These are phyloP conservation scores for Oikopleura vanhoeffeni DNA, from an alignment of 23 tunicate genomes.

Conservation along the genomic window DNA sequence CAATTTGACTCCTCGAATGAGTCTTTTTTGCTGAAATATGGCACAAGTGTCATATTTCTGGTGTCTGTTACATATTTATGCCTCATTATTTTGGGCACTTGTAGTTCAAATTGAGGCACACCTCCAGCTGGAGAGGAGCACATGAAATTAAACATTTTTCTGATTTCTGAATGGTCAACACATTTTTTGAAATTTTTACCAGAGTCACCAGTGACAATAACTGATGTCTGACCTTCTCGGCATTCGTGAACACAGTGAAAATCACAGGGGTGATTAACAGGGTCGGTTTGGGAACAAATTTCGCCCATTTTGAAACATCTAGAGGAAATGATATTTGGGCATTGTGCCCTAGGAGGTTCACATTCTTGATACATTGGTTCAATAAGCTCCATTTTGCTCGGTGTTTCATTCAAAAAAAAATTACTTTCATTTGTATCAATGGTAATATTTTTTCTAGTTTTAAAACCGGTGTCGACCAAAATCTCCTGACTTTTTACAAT, in stretches of 20 bases:
- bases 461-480: no score
- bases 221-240: background rate
- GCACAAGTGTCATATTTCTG: background rate
- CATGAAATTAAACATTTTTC: background rate
- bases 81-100: background rate
- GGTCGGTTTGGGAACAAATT: background rate
- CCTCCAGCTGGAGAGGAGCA: background rate
- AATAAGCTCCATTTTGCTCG: background rate
- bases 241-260: background rate
- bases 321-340: background rate
- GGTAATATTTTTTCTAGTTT: no score
- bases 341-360: background rate
- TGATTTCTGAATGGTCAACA: background rate
- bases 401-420: no score
- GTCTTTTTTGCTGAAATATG: background rate
- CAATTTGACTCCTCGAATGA: background rate
- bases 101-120: background rate
- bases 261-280: background rate
- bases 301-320: background rate
- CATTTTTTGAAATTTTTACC: background rate
- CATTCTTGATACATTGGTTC: slow-evolving; percentile 9
- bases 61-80: background rate
- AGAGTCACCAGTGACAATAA: background rate
- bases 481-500: no score
- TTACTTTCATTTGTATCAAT: no score